These are phyloP conservation scores for Microdon myrmicae DNA, from an alignment of 2,888 invertebrate species.

Conservation along the genomic window DNA sequence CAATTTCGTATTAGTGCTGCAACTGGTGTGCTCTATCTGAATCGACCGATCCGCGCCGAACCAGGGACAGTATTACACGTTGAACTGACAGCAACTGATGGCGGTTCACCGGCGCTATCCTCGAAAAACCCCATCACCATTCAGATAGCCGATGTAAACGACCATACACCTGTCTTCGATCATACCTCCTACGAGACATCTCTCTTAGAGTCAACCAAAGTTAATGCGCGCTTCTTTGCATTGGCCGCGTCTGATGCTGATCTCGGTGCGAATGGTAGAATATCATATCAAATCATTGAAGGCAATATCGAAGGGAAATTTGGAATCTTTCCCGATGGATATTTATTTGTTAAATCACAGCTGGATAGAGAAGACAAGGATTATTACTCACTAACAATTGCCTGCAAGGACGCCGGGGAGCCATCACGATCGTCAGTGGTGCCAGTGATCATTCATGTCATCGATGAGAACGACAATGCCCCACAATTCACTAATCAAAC, in stretches of 20 bases:
- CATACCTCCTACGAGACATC: constrained; percentile 93
- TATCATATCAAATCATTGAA: constrained; percentile 84
- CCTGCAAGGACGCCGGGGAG: constrained; percentile 82
- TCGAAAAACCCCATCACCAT: constrained; percentile 80
- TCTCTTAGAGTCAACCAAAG: constrained; percentile 86
- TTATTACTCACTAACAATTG: constrained; percentile 88
- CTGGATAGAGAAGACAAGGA: constrained; percentile 91
- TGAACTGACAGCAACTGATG: constrained; percentile 88
- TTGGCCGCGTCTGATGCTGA: constrained; percentile 91
- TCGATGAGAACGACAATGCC: constrained; percentile 96
- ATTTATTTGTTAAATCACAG: constrained; percentile 84
- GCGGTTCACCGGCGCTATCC: constrained; percentile 78
- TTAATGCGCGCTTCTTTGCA: constrained; percentile 91
- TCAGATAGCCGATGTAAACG: constrained; percentile 88
- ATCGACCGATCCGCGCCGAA: constrained; percentile 79
- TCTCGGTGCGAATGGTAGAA: constrained; percentile 80
- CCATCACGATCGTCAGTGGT: constrained; percentile 85
- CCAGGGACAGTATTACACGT: constrained; percentile 78
- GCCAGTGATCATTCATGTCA: constrained; percentile 90
- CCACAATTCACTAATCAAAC: constrained; percentile 91
- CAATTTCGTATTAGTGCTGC: constrained; percentile 86
- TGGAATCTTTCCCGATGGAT: constrained; percentile 95
- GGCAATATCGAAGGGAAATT: constrained; percentile 89
- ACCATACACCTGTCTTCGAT: constrained; percentile 94
- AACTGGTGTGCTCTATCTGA: constrained; percentile 89